Evolutionary conservation across 2,113 vertebrate genomes (phyloP).

Genomic region (Oplegnathus fasciatus): DNA sequence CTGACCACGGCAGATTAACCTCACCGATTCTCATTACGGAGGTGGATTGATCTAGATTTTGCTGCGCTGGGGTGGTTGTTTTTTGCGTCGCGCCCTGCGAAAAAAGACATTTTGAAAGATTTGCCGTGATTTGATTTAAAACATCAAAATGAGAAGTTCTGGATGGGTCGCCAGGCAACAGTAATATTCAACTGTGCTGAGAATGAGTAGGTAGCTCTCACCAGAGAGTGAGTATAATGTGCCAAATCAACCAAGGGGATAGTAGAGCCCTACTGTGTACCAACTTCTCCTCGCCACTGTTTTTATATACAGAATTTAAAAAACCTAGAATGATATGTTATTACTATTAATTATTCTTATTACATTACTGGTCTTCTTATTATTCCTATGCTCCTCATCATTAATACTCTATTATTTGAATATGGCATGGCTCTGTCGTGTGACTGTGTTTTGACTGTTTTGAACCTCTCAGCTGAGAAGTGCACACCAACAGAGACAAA

Average conservation of each 20-base stretch:
- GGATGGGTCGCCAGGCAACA: constrained; percentile 73
- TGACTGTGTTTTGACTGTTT: constrained; percentile 78
- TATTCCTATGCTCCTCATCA: constrained; percentile 74
- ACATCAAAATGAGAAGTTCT: constrained; percentile 25
- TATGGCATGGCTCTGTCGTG: constrained; percentile 79
- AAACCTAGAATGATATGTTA: constrained; percentile 74
- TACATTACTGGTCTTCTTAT: constrained; percentile 76
- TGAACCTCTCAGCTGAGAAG: constrained; percentile 56
- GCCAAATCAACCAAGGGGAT: constrained; percentile 77
- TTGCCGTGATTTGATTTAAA: constrained; percentile 33
- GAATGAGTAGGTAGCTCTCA: constrained; percentile 73
- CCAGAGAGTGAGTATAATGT: constrained; percentile 69
- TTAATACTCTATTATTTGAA: constrained; percentile 73
- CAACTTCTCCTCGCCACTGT: constrained; percentile 70
- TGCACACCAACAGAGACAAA: constrained; percentile 61
- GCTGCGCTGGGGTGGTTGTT: background rate
- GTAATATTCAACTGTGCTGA: constrained; percentile 65
- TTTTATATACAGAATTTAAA: constrained; percentile 76
- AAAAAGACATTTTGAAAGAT: constrained; percentile 5
- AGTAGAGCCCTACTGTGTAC: constrained; percentile 73
- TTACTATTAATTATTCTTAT: constrained; percentile 80
- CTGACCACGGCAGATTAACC: constrained; percentile 26
- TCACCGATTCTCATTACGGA: background rate
- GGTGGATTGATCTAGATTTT: background rate
- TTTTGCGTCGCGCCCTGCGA: constrained; percentile 32